These are phyloP conservation scores for Phrynocephalus versicolor DNA, from an alignment of 2,113 vertebrate species.

Conservation along the genomic window DNA sequence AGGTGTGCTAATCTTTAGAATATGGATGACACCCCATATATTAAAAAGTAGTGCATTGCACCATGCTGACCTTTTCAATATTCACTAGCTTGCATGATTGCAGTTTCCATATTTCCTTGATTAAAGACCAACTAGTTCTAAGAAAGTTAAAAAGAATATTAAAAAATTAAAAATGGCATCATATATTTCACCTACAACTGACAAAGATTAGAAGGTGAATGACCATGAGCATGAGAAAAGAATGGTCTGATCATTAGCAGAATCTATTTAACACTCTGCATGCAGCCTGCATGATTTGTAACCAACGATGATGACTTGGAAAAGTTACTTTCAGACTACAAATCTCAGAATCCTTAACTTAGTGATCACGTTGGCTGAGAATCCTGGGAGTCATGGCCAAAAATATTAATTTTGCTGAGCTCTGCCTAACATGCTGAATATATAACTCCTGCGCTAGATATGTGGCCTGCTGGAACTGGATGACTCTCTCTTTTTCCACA, in stretches of 20 bases:
- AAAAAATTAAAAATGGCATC: constrained; percentile 63
- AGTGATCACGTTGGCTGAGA: too few species aligned
- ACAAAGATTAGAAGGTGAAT: constrained; percentile 42
- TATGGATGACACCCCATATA: constrained; percentile 48
- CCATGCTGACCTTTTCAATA: constrained; percentile 69
- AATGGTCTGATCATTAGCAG: neutral
- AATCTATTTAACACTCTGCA: accelerated
- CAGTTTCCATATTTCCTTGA: constrained; percentile 55
- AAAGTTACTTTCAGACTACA: neutral
- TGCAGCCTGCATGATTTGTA: neutral
- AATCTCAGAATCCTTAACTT: neutral
- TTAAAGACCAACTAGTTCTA: constrained; percentile 59
- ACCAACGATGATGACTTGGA: neutral
- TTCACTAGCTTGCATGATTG: constrained; percentile 61
- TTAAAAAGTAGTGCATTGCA: constrained; percentile 45
- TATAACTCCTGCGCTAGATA: too few species aligned
- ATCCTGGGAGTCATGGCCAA: too few species aligned
- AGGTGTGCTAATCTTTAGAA: constrained; percentile 40
- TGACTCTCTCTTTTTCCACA: too few species aligned
- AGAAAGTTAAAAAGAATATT: constrained; percentile 67
- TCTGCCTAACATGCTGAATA: too few species aligned
- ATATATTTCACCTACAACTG: constrained; percentile 55
- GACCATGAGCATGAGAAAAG: neutral
- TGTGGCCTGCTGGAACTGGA: too few species aligned
- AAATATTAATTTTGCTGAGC: too few species aligned